These are phyloP conservation scores for Oreochromis spilurus DNA, from an alignment of 2,113 vertebrate species.

Conservation along the genomic window DNA sequence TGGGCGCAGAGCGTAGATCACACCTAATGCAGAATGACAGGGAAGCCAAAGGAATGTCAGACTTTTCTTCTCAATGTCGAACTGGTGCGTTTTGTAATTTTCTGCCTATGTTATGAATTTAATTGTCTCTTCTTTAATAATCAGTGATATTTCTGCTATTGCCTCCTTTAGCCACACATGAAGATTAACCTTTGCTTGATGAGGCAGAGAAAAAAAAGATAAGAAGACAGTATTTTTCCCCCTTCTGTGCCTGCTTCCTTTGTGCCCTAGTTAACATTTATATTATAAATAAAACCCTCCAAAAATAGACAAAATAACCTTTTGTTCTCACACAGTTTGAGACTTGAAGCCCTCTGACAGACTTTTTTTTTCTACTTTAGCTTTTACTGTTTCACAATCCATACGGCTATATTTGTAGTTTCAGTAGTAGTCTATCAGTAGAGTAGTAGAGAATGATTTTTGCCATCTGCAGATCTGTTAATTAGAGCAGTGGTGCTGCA, in stretches of 20 bases:
- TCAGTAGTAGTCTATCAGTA: not conserved
- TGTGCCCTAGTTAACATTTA: slow-evolving; percentile 24
- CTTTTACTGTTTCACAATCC: not conserved
- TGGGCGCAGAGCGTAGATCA: not conserved
- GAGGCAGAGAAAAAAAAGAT: not conserved
- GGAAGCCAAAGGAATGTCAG: not conserved
- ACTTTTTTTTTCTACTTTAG: slow-evolving; percentile 3
- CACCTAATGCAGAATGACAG: slow-evolving; percentile 36
- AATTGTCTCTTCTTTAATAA: slow-evolving; percentile 21
- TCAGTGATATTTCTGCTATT: slow-evolving; percentile 1
- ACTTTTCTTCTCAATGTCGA: not conserved
- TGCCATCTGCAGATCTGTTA: not conserved
- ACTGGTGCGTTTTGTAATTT: slow-evolving; percentile 2
- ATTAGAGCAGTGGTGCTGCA: not conserved
- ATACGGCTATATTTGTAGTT: not conserved
- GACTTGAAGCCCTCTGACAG: slow-evolving; percentile 17
- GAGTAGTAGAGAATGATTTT: not conserved
- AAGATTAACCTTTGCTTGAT: slow-evolving; percentile 40
- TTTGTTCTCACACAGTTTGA: slow-evolving; percentile 27
- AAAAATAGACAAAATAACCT: slow-evolving; percentile 39
- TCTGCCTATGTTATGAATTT: not conserved
- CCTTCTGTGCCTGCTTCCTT: not conserved
- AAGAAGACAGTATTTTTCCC: not conserved
- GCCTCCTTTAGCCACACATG: slow-evolving; percentile 28
- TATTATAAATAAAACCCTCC: slow-evolving; percentile 40